A percentile compares a stretch with the other conserved stretches of the same genome.
phyloP scores from a whole-genome alignment of 2,888 invertebrate species.

The Leuctra nigra region DNA sequence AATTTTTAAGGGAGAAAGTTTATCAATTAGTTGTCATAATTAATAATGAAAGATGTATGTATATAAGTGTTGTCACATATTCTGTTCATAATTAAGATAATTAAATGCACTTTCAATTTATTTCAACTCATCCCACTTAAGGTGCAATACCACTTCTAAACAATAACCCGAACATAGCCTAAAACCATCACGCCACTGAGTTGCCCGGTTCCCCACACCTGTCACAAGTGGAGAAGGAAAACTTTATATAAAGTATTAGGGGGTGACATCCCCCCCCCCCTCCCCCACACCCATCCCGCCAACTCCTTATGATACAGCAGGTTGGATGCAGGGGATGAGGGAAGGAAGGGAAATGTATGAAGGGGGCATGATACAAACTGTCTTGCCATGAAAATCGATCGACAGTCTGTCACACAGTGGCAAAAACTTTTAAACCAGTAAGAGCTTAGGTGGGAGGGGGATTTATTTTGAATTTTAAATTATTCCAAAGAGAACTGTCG shows the following conservation, averaged over 20 bases:
- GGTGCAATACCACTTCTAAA: too few relatives aligned
- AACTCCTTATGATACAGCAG: background rate
- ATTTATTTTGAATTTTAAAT: constrained; percentile 14
- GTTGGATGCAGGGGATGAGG: background rate
- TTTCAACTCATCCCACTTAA: too few relatives aligned
- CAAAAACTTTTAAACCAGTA: constrained; percentile 18
- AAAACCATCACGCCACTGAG: background rate
- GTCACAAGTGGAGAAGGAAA: constrained; percentile 22
- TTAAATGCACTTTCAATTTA: too few relatives aligned
- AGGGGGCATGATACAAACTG: constrained; percentile 15
- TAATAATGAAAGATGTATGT: too few relatives aligned
- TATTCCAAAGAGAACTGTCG: constrained; percentile 2
- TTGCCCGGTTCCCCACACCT: constrained; percentile 18
- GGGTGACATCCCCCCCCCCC: constrained; percentile 3
- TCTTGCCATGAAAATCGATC: constrained; percentile 16
- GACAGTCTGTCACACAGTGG: constrained; percentile 17
- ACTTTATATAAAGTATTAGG: constrained; percentile 25
- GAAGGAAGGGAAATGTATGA: background rate
- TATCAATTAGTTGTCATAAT: too few relatives aligned
- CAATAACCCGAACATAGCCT: too few relatives aligned
- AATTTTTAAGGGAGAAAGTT: too few relatives aligned
- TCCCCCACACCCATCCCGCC: background rate
- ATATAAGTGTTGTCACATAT: too few relatives aligned
- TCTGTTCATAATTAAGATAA: too few relatives aligned
- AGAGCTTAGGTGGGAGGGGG: constrained; percentile 2